Evolutionary conservation across 2,797 vertebrate species (phyloP), one percentile per base, ranked within the genome.

Genomic region (Leptoclinus maculatus): DNA sequence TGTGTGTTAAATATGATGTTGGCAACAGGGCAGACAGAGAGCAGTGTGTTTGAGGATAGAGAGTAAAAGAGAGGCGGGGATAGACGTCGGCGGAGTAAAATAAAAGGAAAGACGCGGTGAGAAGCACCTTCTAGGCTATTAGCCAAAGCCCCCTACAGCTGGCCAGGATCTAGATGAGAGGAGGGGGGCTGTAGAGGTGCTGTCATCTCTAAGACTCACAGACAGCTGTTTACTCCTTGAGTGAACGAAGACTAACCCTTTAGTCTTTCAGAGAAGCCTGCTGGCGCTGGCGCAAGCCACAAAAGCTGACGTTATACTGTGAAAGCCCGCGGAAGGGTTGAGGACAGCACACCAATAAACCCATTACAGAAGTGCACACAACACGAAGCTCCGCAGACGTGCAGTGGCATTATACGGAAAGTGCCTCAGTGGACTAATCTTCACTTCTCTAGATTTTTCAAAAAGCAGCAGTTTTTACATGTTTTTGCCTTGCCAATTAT

Each of bases 1-100:
- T 93, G 87, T 91, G 91, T 80, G 89, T 91, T 88, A 89, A 92
- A 93, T 90, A 86, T 89, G 84, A 90, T 89, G 83, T 80, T 85
- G 87, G 88, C 80, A 87, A 84, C 78, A 70, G 74, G 57, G 80
- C 70, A 81, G 83, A 84, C 78, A 80, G 45, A n/a, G 58, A 45
- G 71, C 51, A 27, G 67, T 32, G 66, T 54, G 70, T 63, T 9
- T 58, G 41, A 76, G 66, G 71, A 79, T 36, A 38, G 16, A 74
- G 49, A 64, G 64, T n/a, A 63, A 39, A 77, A 66, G 59, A 80
- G 53, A 75, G 57, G 78, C 1, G 8, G 47, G 45, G 21, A 80
- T 34, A 66, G 54, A 73, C 11, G 2, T 8, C 2, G 10, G 71
- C 36, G 58, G 60, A 75, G 78, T 34, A n/a, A 88, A 84, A 83